Conservation (phyloP, 2,888 invertebrate species). For the Cataglyphis livida region DNA sequence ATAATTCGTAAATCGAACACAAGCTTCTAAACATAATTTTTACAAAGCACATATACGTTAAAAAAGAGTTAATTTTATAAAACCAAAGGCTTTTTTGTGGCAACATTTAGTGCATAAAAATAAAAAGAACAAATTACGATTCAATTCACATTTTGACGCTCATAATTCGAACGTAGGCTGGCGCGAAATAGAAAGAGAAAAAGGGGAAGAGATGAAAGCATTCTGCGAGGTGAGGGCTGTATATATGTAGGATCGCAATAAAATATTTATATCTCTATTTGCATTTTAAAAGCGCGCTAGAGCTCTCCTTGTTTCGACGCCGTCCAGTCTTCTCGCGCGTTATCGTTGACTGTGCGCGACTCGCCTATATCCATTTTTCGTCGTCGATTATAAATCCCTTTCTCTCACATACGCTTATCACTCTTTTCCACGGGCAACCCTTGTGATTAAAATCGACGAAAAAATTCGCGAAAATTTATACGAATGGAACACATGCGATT, state of each 20-base stretch:
- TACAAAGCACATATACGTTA: background rate
- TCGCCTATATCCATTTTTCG: constrained; percentile 32
- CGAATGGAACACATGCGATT: background rate
- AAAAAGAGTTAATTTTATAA: constrained; percentile 22
- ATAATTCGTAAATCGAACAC: background rate
- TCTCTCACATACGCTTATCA: constrained; percentile 41
- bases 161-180: constrained; percentile 47
- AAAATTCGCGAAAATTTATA: constrained; percentile 20
- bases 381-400: constrained; percentile 67
- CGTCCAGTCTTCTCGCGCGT: constrained; percentile 58
- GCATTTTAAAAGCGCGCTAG: constrained; percentile 77
- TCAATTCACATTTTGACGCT: constrained; percentile 66
- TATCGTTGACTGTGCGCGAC: constrained; percentile 57
- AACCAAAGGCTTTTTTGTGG: constrained; percentile 16
- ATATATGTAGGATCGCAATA: constrained; percentile 68
- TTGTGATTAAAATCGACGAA: constrained; percentile 3
- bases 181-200: constrained; percentile 1
- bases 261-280: constrained; percentile 81
- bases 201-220: background rate
- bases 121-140: constrained; percentile 58
- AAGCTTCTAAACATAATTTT: background rate
- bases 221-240: constrained; percentile 10
- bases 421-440: background rate
- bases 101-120: constrained; percentile 15
- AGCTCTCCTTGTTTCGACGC: constrained; percentile 37